phyloP scores from a whole-genome alignment of 2,797 vertebrate species.

The Alcedo atthis region DNA sequence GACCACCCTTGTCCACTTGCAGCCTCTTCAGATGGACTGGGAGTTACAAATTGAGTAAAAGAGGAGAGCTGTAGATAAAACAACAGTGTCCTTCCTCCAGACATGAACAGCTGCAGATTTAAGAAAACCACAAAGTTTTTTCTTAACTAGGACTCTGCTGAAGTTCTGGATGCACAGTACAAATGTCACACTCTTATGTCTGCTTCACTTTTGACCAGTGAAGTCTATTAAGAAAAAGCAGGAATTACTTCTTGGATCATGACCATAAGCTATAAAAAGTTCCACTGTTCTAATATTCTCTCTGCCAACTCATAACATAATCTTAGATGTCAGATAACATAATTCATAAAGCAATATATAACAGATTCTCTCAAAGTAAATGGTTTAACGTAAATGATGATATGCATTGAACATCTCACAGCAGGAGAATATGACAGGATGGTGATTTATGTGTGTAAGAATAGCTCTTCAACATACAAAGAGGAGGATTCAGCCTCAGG shows the following conservation, averaged over 20 bases:
- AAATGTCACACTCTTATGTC: background rate
- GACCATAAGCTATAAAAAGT: constrained; percentile 49
- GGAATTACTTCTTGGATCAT: constrained; percentile 30
- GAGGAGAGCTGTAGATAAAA: background rate
- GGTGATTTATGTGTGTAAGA: constrained; percentile 32
- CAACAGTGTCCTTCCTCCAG: background rate
- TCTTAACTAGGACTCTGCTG: background rate
- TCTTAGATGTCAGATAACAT: constrained; percentile 54
- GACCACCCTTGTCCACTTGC: background rate
- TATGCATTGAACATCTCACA: constrained; percentile 19
- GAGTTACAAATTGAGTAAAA: background rate
- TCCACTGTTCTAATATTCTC: constrained; percentile 45
- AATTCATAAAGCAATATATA: constrained; percentile 62
- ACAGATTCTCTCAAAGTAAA: constrained; percentile 43
- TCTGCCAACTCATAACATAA: constrained; percentile 63
- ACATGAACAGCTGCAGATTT: background rate
- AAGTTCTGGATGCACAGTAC: background rate
- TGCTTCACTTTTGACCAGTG: background rate
- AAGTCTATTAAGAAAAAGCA: constrained; percentile 26
- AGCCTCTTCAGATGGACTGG: background rate
- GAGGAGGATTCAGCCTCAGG: constrained; percentile 6
- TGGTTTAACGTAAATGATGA: constrained; percentile 63
- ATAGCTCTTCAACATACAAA: background rate
- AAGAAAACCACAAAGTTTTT: background rate
- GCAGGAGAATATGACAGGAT: constrained; percentile 30